These are phyloP conservation scores for Centropristis striata DNA, from an alignment of 2,113 vertebrate genomes.

Conservation along the genomic window DNA sequence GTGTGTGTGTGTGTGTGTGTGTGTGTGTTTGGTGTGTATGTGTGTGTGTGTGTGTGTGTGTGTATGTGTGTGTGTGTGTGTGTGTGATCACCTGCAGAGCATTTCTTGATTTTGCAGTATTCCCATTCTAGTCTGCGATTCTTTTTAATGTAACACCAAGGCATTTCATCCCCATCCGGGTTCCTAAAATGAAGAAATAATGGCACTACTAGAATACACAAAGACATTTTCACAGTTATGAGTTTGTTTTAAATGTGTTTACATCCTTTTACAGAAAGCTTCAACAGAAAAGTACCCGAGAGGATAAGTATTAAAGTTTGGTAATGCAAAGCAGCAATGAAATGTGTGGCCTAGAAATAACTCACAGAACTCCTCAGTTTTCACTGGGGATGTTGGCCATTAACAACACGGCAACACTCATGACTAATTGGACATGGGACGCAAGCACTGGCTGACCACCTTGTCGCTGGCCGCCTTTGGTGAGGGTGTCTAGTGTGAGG, in stretches of 20 bases:
- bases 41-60: not conserved
- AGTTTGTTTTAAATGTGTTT: not conserved
- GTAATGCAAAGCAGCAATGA: not conserved
- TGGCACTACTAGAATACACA: not conserved
- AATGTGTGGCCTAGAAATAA: no score
- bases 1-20: not conserved
- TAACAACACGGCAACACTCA: no score
- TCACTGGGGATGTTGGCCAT: no score
- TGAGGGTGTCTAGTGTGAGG: no score
- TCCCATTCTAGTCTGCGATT: slow-evolving; percentile 47
- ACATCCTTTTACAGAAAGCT: not conserved
- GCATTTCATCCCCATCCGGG: slow-evolving; percentile 71
- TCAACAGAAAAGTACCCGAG: not conserved
- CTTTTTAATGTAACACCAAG: slow-evolving; percentile 72
- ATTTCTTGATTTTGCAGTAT: slow-evolving; percentile 63
- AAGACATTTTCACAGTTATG: not conserved
- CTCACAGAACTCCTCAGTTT: no score
- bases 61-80: not conserved
- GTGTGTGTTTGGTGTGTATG: not conserved
- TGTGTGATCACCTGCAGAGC: slow-evolving; percentile 30
- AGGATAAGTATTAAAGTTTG: not conserved
- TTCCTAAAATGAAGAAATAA: slow-evolving; percentile 55
- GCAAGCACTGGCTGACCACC: no score
- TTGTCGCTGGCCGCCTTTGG: no score
- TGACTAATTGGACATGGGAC: no score